phyloP scores from a whole-genome alignment of 2,888 invertebrate genomes.

The Erpobdella octoculata region DNA sequence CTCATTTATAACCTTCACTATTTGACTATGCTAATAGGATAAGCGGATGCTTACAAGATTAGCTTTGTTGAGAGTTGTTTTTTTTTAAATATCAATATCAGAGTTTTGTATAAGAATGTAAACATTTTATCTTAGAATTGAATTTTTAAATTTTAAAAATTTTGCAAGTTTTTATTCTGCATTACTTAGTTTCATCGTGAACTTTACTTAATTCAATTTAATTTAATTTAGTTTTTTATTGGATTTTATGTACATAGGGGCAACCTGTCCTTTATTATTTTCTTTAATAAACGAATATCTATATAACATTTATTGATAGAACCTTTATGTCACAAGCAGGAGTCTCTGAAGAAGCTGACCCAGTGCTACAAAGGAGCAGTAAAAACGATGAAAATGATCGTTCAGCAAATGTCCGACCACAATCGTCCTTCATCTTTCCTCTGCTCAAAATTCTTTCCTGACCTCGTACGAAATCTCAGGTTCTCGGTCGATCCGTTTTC shows the following conservation, averaged over 20 bases:
- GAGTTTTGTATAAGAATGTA: too few species aligned
- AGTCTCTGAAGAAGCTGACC: background rate
- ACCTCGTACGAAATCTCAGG: background rate
- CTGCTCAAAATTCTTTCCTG: background rate
- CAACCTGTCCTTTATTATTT: too few species aligned
- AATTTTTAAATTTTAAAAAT: too few species aligned
- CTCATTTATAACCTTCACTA: too few species aligned
- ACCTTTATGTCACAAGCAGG: background rate
- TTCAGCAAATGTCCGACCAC: background rate
- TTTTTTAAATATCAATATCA: too few species aligned
- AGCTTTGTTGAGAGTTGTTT: too few species aligned
- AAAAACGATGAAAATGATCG: background rate
- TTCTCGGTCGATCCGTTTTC: background rate
- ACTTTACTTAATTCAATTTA: background rate
- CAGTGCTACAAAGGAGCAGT: background rate
- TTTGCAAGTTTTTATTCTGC: too few species aligned
- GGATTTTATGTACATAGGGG: background rate
- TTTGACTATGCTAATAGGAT: too few species aligned
- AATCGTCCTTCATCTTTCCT: background rate
- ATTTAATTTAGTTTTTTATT: background rate
- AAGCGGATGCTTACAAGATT: too few species aligned
- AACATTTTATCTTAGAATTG: too few species aligned
- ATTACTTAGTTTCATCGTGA: background rate
- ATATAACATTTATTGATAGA: too few species aligned
- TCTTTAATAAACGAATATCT: too few species aligned